A percentile compares a stretch with the other conserved stretches of the same genome.
Conservation (phyloP, 1,140 invertebrate species). For the Lamellibrachia luymesi region DNA sequence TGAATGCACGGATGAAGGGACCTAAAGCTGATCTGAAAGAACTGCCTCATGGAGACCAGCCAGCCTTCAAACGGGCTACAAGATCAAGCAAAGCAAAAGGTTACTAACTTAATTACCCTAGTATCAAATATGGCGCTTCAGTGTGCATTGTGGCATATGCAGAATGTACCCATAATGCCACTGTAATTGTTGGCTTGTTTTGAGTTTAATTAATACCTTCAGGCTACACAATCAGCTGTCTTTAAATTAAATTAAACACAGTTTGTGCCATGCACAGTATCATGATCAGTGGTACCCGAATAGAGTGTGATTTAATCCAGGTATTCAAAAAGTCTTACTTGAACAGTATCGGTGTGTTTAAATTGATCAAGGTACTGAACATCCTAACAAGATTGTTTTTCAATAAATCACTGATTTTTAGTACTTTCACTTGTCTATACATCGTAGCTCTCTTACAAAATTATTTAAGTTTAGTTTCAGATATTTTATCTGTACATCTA, state of each 20-base stretch:
- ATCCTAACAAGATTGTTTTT: no score
- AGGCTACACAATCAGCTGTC: not conserved
- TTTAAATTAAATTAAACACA: no score
- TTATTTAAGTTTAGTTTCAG: not conserved
- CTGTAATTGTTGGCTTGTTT: not conserved
- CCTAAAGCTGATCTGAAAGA: not conserved
- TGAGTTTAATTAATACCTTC: not conserved
- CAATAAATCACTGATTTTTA: no score
- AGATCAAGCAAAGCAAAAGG: conserved; percentile 4
- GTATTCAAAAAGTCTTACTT: no score
- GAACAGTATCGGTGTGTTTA: no score
- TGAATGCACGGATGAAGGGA: not conserved
- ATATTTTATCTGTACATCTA: not conserved
- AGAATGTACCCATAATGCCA: not conserved
- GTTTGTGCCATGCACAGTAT: no score
- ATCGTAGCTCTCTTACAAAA: not conserved
- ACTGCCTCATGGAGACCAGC: not conserved
- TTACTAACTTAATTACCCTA: not conserved
- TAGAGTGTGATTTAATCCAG: no score
- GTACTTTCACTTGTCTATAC: no score
- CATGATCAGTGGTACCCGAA: no score
- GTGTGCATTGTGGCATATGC: not conserved
- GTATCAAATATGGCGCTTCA: not conserved
- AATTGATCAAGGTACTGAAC: no score
- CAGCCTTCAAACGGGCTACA: not conserved